Base-by-base conservation (phyloP, 2,888 invertebrate species). In the Lithodes maja region DNA sequence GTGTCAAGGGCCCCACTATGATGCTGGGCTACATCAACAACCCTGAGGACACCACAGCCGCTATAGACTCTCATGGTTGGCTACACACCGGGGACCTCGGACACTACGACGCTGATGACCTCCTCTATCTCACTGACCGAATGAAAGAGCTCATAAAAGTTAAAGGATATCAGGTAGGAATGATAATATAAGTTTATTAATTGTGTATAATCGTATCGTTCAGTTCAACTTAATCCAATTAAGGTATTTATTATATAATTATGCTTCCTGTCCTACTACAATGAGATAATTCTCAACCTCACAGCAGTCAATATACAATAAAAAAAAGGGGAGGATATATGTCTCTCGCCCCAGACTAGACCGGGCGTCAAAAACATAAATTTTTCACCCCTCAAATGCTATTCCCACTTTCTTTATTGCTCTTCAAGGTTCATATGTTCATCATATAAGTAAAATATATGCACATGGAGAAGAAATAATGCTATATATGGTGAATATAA, bases 41-140 rank as follows among this genome's bases (percentile, higher is more conserved):
- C 90, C 93, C 93, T 7, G 92, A 94, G 87, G 94, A 94, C 9
- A 95, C 94, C 0, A 92, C 93, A 17, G 93, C 93, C 3, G 94
- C 93, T 83, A 93, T 94, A 54, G 93, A 93, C 77, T 91, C 92
- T 1, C 93, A 94, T 49, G 94, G 94, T 9, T 94, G 90, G 87
- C 86, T 89, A 33, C 83, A 96, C 92, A 96, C 96, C 53, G 98
- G 98, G 0, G 98, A 98, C 93, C 33, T 98, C 92, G 98, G 96
- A 0, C 97, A 97, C 93, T 97, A 96, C 92, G 97, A 98, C 93
- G 93, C 7, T 9, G n/a, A 71, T n/a, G 17, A 71, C 71, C n/a
- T 71, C 71, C 12, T 71, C 71, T 71, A 15, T n/a, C 9, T 71
- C 71, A 71, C 71, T n/a, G 71, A 71, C 71, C 9, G 71, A 3